Conservation (phyloP, 1,140 invertebrate genomes). For the Papilio polytes region DNA sequence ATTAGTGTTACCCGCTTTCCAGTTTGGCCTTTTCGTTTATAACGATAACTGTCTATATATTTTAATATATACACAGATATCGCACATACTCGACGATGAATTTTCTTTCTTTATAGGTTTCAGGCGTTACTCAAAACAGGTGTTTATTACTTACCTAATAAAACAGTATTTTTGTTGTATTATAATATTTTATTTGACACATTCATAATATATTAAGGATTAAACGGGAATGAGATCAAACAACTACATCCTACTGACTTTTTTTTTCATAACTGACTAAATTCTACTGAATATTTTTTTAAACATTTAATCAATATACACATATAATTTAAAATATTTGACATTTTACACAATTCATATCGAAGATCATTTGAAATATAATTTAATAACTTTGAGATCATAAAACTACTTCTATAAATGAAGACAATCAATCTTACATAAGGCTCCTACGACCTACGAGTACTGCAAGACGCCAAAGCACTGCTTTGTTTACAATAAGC, state of each 20-base stretch:
- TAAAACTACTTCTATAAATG: background rate
- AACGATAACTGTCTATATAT: too few relatives aligned
- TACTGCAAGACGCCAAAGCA: background rate
- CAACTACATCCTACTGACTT: background rate
- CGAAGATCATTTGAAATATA: background rate
- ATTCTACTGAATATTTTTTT: background rate
- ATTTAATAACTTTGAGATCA: background rate
- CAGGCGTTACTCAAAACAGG: background rate
- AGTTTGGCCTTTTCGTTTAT: background rate
- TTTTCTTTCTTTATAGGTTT: background rate
- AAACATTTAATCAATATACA: background rate
- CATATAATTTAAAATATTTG: background rate
- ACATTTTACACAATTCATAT: background rate
- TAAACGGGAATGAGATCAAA: background rate
- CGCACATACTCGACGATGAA: background rate
- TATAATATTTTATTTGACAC: background rate
- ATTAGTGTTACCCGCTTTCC: conserved; percentile 2
- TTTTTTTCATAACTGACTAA: background rate
- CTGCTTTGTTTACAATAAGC: background rate
- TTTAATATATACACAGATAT: background rate
- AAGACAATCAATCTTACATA: too few relatives aligned
- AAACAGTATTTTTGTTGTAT: background rate
- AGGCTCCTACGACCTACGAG: background rate
- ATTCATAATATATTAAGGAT: background rate
- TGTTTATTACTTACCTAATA: background rate